A percentile compares a stretch with the other conserved stretches of the same genome.
Conservation (phyloP, 2,113 vertebrate genomes). For the Rhombomys opimus region DNA sequence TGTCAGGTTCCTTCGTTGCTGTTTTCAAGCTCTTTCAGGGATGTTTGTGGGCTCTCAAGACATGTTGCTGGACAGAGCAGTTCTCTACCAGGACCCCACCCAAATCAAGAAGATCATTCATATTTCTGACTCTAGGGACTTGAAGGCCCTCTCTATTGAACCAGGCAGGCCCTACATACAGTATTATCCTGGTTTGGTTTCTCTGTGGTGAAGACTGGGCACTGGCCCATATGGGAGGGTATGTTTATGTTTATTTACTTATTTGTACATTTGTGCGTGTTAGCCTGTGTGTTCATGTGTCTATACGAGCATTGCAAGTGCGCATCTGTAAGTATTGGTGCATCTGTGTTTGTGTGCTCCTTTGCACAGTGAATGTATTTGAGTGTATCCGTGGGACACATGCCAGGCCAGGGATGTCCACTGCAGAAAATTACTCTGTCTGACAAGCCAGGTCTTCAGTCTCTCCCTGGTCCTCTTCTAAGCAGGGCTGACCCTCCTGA, state of each 20-base stretch:
- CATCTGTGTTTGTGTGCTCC: not conserved
- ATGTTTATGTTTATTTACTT: not conserved
- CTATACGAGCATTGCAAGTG: not conserved
- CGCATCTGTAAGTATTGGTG: not conserved
- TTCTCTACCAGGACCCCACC: not conserved
- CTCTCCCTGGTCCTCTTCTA: not conserved
- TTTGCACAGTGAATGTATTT: not conserved
- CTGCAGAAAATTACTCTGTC: rapidly evolving
- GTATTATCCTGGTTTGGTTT: not conserved
- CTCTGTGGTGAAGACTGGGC: not conserved
- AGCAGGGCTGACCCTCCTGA: not conserved
- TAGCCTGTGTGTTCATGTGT: not conserved
- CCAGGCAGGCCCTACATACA: no score
- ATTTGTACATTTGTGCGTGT: rapidly evolving
- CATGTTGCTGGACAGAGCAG: not conserved
- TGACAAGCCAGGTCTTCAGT: not conserved
- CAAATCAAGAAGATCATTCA: not conserved
- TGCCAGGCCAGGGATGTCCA: rapidly evolving
- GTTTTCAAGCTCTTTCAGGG: not conserved
- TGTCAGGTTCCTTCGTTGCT: not conserved
- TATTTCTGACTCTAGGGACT: not conserved
- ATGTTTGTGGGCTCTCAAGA: not conserved
- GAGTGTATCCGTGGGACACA: not conserved
- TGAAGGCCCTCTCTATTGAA: not conserved
- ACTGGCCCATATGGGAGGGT: no score